Conservation (phyloP, 2,888 invertebrate species). For the Periphyllus acericola region DNA sequence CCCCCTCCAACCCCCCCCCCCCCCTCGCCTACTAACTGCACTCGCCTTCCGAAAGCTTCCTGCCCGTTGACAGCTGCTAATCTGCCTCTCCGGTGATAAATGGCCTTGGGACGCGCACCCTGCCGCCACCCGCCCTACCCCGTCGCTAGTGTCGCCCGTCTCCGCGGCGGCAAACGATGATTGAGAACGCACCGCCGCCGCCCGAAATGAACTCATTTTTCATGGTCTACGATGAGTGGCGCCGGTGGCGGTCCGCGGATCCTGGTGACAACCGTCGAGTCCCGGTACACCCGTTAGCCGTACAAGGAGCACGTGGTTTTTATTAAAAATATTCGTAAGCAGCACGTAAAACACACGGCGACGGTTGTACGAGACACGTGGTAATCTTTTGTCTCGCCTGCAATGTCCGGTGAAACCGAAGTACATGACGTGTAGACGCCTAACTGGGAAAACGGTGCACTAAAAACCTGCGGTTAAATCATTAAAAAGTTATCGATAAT, state of each 20-base stretch:
- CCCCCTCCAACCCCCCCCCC: no score
- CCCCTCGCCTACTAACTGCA: neutral
- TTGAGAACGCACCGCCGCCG: constrained; percentile 51
- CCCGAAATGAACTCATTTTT: constrained; percentile 59
- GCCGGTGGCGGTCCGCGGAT: constrained; percentile 27
- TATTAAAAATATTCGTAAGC: constrained; percentile 28
- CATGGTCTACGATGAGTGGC: constrained; percentile 46
- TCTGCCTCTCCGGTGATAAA: constrained; percentile 60
- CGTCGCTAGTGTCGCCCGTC: neutral
- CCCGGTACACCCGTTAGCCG: constrained; percentile 28
- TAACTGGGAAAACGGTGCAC: no score
- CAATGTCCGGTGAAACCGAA: neutral
- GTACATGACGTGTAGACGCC: no score
- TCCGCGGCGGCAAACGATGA: constrained; percentile 42
- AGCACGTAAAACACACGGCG: no score
- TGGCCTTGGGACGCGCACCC: constrained; percentile 8
- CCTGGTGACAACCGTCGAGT: constrained; percentile 41
- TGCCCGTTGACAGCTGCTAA: constrained; percentile 54
- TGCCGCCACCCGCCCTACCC: no score
- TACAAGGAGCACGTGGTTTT: constrained; percentile 37
- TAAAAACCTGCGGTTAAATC: no score
- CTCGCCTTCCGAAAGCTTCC: constrained; percentile 51
- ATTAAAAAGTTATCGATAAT: no score
- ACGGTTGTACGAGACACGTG: neutral
- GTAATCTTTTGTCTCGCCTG: neutral